Evolutionary conservation across 2,888 invertebrate genomes (phyloP).

Genomic region (Cheiracanthium punctorium): DNA sequence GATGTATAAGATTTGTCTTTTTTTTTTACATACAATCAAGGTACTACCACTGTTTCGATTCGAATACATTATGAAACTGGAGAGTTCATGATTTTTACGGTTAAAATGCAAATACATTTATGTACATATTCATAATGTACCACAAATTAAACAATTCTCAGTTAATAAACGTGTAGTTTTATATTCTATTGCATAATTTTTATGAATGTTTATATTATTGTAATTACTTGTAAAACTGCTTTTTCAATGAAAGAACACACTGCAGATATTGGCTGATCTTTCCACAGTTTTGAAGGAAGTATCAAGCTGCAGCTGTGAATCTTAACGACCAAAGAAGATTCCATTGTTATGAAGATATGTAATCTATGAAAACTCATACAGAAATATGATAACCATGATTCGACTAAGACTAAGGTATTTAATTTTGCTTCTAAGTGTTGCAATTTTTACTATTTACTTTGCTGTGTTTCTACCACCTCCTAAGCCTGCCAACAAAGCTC

Average conservation of each 20-base stretch:
- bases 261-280: slow-evolving; percentile 65
- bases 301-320: slow-evolving; percentile 26
- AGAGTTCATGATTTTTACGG: too few species aligned
- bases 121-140: too few species aligned
- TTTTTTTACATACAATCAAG: too few species aligned
- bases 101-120: too few species aligned
- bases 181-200: too few species aligned
- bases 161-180: too few species aligned
- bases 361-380: slow-evolving; percentile 25
- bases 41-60: too few species aligned
- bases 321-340: slow-evolving; percentile 43
- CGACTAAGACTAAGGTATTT: slow-evolving; percentile 67
- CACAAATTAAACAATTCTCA: too few species aligned
- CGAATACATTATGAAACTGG: too few species aligned
- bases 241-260: slow-evolving; percentile 43
- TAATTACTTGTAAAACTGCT: background rate
- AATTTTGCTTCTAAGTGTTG: slow-evolving; percentile 68
- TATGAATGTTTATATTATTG: background rate
- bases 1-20: too few species aligned
- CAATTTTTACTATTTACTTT: slow-evolving; percentile 46
- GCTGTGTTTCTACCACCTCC: slow-evolving; percentile 42
- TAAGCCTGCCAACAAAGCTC: slow-evolving; percentile 69
- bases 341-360: slow-evolving; percentile 36
- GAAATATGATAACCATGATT: slow-evolving; percentile 44
- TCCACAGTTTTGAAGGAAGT: slow-evolving; percentile 59